These are phyloP conservation scores for Archilochus colubris DNA, from an alignment of 2,113 vertebrate species.

Conservation along the genomic window DNA sequence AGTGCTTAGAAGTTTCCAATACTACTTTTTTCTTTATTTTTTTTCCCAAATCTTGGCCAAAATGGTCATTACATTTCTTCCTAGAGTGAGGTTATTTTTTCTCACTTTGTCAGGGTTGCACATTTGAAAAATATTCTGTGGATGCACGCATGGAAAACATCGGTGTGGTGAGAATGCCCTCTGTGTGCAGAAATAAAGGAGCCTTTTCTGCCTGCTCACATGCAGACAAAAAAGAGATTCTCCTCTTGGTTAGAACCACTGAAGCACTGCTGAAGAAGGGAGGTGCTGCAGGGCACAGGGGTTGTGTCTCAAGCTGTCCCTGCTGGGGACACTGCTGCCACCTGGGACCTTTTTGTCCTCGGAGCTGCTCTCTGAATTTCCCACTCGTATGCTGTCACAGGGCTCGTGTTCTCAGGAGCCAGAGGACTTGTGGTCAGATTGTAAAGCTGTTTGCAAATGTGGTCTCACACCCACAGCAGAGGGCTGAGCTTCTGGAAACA, in stretches of 20 bases:
- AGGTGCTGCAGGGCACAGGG: background rate
- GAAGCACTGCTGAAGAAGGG: background rate
- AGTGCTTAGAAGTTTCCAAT: background rate
- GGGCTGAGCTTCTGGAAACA: slow-evolving; percentile 6
- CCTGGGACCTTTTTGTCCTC: slow-evolving; percentile 58
- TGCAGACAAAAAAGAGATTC: background rate
- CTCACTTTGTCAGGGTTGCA: background rate
- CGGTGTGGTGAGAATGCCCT: background rate
- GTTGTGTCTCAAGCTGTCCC: too few species aligned
- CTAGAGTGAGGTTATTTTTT: background rate
- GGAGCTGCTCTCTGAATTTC: slow-evolving; percentile 53
- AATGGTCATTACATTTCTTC: background rate
- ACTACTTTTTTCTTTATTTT: background rate
- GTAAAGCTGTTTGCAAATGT: slow-evolving; percentile 19
- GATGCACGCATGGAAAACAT: background rate
- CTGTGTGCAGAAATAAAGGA: background rate
- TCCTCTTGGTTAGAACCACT: background rate
- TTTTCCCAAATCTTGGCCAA: background rate
- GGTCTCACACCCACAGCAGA: slow-evolving; percentile 1
- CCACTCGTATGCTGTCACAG: slow-evolving; percentile 32
- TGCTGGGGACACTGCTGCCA: background rate
- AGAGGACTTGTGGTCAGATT: slow-evolving; percentile 17
- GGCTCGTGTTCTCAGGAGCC: slow-evolving; percentile 38
- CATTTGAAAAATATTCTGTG: background rate
- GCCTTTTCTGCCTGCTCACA: background rate